Conservation (phyloP, 1,140 invertebrate species). For the Danaus plexippus region DNA sequence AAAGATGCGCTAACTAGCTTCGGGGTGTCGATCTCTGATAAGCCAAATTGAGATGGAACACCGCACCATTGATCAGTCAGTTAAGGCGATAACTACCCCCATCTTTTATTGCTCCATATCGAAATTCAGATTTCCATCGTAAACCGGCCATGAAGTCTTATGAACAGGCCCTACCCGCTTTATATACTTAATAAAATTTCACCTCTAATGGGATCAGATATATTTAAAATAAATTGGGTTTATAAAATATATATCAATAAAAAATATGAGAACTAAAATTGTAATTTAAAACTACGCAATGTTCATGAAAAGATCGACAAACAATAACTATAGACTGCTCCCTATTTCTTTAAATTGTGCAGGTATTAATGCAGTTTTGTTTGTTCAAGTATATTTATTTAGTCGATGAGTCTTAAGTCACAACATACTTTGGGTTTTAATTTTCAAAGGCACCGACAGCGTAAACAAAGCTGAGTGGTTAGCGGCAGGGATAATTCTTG, state of each 20-base stretch:
- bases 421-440: slow-evolving; percentile 67
- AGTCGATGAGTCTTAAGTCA: slow-evolving; percentile 62
- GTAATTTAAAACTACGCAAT: background rate
- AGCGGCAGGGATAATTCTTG: slow-evolving; percentile 47
- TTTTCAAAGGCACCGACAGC: slow-evolving; percentile 63
- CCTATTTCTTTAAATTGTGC: slow-evolving; percentile 60
- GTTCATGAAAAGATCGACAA: slow-evolving; percentile 46
- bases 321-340: slow-evolving; percentile 49
- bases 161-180: too few species aligned
- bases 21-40: slow-evolving; percentile 53
- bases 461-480: slow-evolving; percentile 56
- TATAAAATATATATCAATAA: slow-evolving; percentile 4
- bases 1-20: slow-evolving; percentile 59
- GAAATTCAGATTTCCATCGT: slow-evolving; percentile 22
- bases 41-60: slow-evolving; percentile 61
- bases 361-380: slow-evolving; percentile 58
- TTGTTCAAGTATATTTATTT: slow-evolving; percentile 51
- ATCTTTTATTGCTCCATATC: slow-evolving; percentile 48
- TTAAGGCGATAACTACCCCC: slow-evolving; percentile 51
- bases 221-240: slow-evolving; percentile 9
- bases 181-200: background rate
- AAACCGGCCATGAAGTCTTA: slow-evolving; percentile 14
- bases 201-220: slow-evolving; percentile 4
- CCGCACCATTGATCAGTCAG: slow-evolving; percentile 60
- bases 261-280: background rate